Evolutionary conservation across 2,797 vertebrate genomes (phyloP).

Genomic region (Cercopithecus diana): DNA sequence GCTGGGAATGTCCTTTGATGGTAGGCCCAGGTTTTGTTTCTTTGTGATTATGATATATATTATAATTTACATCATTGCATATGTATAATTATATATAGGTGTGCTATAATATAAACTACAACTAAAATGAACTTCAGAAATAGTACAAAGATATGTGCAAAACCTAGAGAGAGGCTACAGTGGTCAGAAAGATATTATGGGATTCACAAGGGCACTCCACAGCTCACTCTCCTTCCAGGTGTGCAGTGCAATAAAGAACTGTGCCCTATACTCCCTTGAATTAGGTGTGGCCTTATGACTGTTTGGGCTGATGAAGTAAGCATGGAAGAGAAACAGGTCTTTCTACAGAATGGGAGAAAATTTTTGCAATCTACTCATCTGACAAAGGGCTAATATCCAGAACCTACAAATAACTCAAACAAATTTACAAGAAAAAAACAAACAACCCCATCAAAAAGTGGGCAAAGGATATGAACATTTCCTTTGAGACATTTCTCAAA

Average conservation of each 20-base stretch:
- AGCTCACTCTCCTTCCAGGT: not conserved
- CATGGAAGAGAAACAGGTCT: no score
- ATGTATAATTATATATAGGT: not conserved
- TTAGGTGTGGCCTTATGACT: not conserved
- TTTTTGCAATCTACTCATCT: no score
- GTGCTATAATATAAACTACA: not conserved
- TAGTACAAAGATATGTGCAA: not conserved
- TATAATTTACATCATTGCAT: not conserved
- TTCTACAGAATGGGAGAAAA: no score
- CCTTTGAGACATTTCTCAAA: no score
- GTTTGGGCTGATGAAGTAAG: not conserved
- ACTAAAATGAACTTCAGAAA: not conserved
- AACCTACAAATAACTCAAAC: no score
- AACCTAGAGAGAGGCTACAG: not conserved
- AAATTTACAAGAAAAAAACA: no score
- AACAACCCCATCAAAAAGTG: no score
- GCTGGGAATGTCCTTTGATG: not conserved
- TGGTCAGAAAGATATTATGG: not conserved
- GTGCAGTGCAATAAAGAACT: rapidly evolving
- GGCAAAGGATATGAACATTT: no score
- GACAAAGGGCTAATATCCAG: no score
- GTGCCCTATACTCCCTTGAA: not conserved
- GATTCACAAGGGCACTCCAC: not conserved
- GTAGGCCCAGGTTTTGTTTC: not conserved
- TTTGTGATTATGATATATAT: not conserved